These are phyloP conservation scores for Phataginus tricuspis DNA, from an alignment of 2,797 vertebrate genomes.

Conservation along the genomic window DNA sequence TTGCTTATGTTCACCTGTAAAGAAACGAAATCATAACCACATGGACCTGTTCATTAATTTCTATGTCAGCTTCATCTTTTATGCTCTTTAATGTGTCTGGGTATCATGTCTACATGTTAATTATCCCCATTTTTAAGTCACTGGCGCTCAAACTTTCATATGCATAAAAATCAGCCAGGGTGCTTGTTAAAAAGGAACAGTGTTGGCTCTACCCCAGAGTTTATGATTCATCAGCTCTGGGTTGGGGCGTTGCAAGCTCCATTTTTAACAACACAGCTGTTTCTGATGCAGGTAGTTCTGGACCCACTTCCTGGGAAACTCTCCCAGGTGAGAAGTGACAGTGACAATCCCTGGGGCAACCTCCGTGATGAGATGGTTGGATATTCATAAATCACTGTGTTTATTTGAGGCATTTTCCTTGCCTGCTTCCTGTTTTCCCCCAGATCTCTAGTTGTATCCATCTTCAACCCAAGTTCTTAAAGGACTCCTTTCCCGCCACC, in stretches of 20 bases:
- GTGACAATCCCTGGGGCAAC: accelerated
- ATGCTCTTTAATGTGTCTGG: background rate
- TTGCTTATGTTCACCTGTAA: slow-evolving; percentile 17
- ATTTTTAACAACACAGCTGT: background rate
- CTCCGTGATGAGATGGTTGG: too few species aligned
- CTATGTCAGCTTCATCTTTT: background rate
- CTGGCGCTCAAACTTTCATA: slow-evolving; percentile 36
- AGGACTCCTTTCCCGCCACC: background rate
- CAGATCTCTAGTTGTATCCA: background rate
- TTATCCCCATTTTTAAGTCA: slow-evolving; percentile 36
- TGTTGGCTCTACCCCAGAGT: background rate
- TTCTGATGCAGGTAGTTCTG: background rate
- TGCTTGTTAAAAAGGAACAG: background rate
- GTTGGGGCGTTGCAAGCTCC: background rate
- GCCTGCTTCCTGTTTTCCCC: background rate
- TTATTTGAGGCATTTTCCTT: background rate
- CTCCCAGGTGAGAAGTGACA: background rate
- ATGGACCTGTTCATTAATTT: background rate
- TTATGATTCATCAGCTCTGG: background rate
- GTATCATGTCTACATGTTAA: background rate
- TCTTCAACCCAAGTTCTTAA: background rate
- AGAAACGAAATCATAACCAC: slow-evolving; percentile 26
- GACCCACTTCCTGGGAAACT: background rate
- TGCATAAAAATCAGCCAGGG: background rate
- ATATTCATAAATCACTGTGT: background rate